Evolutionary conservation across 2,888 invertebrate species (phyloP), one percentile per base, ranked within the genome.

Genomic region (Sabellastarte sp.): DNA sequence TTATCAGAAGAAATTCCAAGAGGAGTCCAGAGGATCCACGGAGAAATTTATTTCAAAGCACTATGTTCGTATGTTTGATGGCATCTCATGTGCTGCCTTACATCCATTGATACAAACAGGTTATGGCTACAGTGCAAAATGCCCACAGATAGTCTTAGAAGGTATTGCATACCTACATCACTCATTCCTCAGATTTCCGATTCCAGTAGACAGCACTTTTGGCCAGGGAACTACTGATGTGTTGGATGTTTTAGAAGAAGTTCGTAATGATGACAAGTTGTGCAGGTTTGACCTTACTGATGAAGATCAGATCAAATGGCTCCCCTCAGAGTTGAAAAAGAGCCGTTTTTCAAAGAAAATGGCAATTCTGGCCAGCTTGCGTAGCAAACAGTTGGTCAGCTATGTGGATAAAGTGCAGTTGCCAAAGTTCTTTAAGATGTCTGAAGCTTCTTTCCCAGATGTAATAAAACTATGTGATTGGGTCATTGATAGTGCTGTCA

Each of bases 401-500:
- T 15, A 15, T 41, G 41, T 41, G 41, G 10, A 41, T 15, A 41
- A 20, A 15, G 20, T 41, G 10, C 10, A 41, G 20, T 20, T 41
- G 41, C 41, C 41, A 41, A 20, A 41, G 20, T 41, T 10, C 10
- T 41, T 41, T 20, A 41, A 10, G 10, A 10, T 15, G 20, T 10
- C 10, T 10, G 20, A 10, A 41, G 20, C 10, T 15, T 10, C 10
- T 10, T 15, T 41, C 10, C 10, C 10, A 41, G 41, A 41, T 41
- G 20, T 41, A 20, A 15, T 41, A 41, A 10, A 20, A 15, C 41
- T 41, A 20, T 15, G 10, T 10, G 41, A 41, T 15, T 65, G 64
- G 67, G n/a, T 65, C 32, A 29, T 67, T 3, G 63, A 67, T 57
- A n/a, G 59, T 24, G 64, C 67, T 24, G n/a, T 67, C 31, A 5